Evolutionary conservation across 2,797 vertebrate genomes (phyloP), one percentile per base, ranked within the genome.

Genomic region (Eulemur albifrons): DNA sequence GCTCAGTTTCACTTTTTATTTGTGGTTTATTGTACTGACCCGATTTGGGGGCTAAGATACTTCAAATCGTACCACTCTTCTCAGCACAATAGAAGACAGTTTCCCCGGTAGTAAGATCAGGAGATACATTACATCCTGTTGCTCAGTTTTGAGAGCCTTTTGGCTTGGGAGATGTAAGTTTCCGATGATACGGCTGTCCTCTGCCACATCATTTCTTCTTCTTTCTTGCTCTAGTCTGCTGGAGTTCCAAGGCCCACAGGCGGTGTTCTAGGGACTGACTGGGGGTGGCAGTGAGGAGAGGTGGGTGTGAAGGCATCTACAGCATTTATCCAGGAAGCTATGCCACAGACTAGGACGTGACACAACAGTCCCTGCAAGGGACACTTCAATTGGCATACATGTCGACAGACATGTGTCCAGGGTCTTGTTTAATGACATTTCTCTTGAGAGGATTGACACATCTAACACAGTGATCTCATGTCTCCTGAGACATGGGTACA

Each of bases 31-130:
- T 17, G 15, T 65, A 84, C 21, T 89, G 88, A 81, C 61, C 40
- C 65, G 63, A 40, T 85, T 54, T 32, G n/a, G 27, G 13, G 73
- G n/a, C 27, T 32, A 38, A 84, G 48, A 73, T 17, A 69, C 82
- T 93, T 81, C 40, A 77, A 25, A 72, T n/a, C 15, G 38, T 2
- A 57, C 21, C 6, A 40, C 15, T 65, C 69, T 96, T 93, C n/a
- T 72, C 4, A 7, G 87, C 59, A 93, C 80, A 96, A 87, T n/a
- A 70, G 84, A 90, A 84, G 45, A 40, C 92, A 45, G 67, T 83
- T 92, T 72, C 54, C n/a, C 54, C 0, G 20, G 67, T 3, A 88
- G 43, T 14, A 40, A 43, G 48, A 35, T 25, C 20, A 84, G 67
- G 84, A 93, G 25, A 43, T n/a, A 12, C 23, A 76, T 72, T 3